Base-by-base conservation (phyloP, 2,888 invertebrate genomes). In the Brachycybe producta region DNA sequence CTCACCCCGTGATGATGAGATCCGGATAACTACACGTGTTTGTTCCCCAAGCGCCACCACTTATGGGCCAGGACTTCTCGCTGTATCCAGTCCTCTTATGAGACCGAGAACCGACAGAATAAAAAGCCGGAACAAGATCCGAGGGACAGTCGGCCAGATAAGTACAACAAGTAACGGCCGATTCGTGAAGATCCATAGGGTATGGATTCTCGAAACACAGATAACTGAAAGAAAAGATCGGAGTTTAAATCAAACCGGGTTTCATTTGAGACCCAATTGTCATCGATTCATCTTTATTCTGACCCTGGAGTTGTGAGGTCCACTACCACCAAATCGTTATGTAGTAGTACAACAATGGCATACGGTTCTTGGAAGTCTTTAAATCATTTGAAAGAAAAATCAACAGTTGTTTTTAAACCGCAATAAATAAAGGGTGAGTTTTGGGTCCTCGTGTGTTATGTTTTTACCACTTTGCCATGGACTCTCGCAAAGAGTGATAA, bases 191-290 rank as follows among this genome's bases (percentile, higher is more conserved):
- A 73, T 98, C 97, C 94, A 98, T 95, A 55, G 97, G 91, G 74
- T 98, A 97, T 39, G 97, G 98, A 74, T 95, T 95, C 73, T 97
- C 95, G 73, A 95, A 90, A 72, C 94, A 92, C 23, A 97, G 97
- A 74, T 94, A 98, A 19, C 72, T 73, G 61, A 8, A 61, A 57
- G 30, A 45, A 47, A n/a, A 19, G 26, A 44, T 28, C 13, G 24
- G 24, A 17, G 28, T 24, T 21, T n/a, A 35, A 3, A 27, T 27
- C 4, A 21, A 5, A 11, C 34, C 24, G 41, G 13, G 5, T 38
- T 23, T 38, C 21, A 13, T 19, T n/a, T n/a, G 38, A 11, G 11
- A n/a, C n/a, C 30, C n/a, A 5, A 38, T n/a, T 15, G 13, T 28
- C 11, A 7, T 23, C 15, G 5, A n/a, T 23, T 5, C 17, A 11